Evolutionary conservation across 92 coral and sea anemone species (phyloP).

Genomic region (Phenganax subtilis): DNA sequence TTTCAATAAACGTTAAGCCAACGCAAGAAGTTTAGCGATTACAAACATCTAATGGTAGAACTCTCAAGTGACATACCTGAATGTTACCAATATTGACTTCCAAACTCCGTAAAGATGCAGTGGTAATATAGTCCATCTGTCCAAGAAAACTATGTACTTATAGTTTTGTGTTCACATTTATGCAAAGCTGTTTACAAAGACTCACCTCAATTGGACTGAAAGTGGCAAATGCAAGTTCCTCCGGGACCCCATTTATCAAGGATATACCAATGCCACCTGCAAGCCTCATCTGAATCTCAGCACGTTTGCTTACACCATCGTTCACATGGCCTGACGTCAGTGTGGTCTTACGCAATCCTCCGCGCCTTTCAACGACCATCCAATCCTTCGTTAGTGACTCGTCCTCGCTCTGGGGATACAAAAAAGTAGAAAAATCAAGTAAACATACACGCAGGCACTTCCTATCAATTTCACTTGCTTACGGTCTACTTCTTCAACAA

Average conservation of each 20-base stretch:
- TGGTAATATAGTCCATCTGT: constrained; percentile 81
- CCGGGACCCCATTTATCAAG: constrained; percentile 80
- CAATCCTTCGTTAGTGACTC: constrained; percentile 73
- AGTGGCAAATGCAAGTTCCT: constrained; percentile 78
- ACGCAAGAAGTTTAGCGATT: too few species aligned
- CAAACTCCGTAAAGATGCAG: constrained; percentile 60
- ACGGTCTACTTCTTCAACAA: background rate
- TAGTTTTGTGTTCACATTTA: background rate
- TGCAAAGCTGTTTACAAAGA: background rate
- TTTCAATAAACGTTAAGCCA: too few species aligned
- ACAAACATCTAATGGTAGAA: background rate
- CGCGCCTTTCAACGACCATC: constrained; percentile 84
- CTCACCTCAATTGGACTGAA: constrained; percentile 91
- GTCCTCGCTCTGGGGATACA: constrained; percentile 50
- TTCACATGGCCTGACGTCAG: constrained; percentile 54
- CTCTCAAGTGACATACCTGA: constrained; percentile 58
- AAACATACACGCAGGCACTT: too few species aligned
- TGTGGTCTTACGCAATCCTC: constrained; percentile 71
- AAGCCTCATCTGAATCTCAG: constrained; percentile 83
- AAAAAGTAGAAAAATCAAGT: background rate
- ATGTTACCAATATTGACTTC: constrained; percentile 82
- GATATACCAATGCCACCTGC: constrained; percentile 98
- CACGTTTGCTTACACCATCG: constrained; percentile 50
- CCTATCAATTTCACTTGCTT: background rate
- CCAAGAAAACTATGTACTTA: background rate